Base-by-base conservation (phyloP, 2,888 invertebrate species). In the Euclidia mi region DNA sequence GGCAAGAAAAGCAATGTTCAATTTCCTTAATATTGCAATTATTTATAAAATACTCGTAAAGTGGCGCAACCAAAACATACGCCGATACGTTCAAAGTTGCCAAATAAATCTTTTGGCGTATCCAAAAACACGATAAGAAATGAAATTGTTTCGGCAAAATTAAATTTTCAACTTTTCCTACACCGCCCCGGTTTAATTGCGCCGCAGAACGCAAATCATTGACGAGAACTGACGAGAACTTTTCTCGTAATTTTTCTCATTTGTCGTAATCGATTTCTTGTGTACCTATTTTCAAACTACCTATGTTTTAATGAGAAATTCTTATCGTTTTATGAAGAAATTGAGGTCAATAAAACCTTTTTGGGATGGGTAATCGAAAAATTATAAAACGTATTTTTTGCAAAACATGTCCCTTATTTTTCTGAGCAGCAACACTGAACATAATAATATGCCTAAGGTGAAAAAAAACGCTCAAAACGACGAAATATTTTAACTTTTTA, bases 141-240 rank as follows among this genome's bases (percentile, higher is more conserved):
- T 46, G 47, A 65, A 58, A 68, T 60, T 56, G 55, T 62, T 59
- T 55, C 50, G 35, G 32, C 17, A 46, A 73, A 70, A 59, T 60
- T 47, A 37, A 65, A 62, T 59, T 66, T 50, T 42, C 12, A 63
- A 63, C 58, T 58, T 38, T 37, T 10, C 40, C 52, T n/a, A 12
- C 28, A 20, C 15, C 34, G 29, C 25, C 32, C 42, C 57, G 48
- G 40, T 53, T 58, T 48, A 60, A 61, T 62, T 51, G 46, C 31
- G 44, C 47, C 37, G 32, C 38, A 48, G 37, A 65, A 43, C 20
- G 42, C 20, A 32, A 45, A 29, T 18, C 44, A 38, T 49, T 40
- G 34, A 38, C 37, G 44, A 41, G n/a, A 44, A 11, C 18, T n/a
- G 34, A 34, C 40, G 28, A 35, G 35, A 46, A 45, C 38, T 25